Base-by-base conservation (phyloP, 2,113 vertebrate species). In the Picathartes gymnocephalus region DNA sequence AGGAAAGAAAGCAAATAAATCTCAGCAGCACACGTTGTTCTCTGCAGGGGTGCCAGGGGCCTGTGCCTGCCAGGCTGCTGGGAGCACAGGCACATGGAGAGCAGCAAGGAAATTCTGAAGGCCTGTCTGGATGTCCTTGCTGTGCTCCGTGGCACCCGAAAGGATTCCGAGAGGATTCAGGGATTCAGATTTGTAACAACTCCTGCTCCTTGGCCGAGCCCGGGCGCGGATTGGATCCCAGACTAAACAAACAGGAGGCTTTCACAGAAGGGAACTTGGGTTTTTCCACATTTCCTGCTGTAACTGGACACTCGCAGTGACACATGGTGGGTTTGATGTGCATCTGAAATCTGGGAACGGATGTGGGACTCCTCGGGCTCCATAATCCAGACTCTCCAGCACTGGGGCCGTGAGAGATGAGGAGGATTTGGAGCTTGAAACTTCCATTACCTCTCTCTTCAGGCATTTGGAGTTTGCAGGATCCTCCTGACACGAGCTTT, bases 231-330 rank as follows among this genome's bases (percentile, higher is more conserved):
- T 45, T 45, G 70, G 42, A 91, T 28, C 78, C 73, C 66, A 79
- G 91, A 91, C 84, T 92, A 89, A 93, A 91, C 66, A 90, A 94
- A 80, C 66, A 30, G 65, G 81, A 81, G 81, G 15, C 4, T 73
- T 82, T 44, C 10, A 8, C 51, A 56, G 51, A 11, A 51, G 47
- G 0, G 2, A 73, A 4, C 70, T 70, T 1, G 54, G 50, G 42
- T 85, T 90, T 95, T 91, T 82, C 84, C 92, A 81, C 68, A 5
- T 82, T 92, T 91, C 33, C 64, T 86, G 27, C 83, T 58, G 64
- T 20, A 47, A 51, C 11, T 2, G 11, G 68, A 54, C 45, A 2
- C 71, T 79, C 28, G 0, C 13, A 28, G 7, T 7, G 70, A 53
- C 62, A 81, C 28, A 0, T 2, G 1, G 31, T 3, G 7, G 35